phyloP scores from a whole-genome alignment of 2,797 vertebrate genomes.

The Platalea minor region DNA sequence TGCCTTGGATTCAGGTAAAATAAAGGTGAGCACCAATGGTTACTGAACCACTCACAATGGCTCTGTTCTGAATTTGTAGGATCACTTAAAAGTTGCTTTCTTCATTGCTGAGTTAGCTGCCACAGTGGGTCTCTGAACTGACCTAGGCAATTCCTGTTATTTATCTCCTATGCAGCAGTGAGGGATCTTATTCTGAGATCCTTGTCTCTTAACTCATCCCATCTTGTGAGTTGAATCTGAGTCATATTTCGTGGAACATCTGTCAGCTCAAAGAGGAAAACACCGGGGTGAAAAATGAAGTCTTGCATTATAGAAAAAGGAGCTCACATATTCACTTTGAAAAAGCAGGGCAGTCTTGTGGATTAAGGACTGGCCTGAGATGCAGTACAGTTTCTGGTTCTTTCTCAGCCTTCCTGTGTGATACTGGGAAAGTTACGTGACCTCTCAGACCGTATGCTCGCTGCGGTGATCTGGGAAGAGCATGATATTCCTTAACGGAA shows the following conservation, averaged over 20 bases:
- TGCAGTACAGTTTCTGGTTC: not conserved
- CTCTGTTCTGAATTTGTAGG: not conserved
- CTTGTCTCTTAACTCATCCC: not conserved
- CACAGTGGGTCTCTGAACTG: not conserved
- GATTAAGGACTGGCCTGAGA: not conserved
- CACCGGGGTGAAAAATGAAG: not conserved
- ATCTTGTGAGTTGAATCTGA: not conserved
- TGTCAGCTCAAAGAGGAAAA: not conserved
- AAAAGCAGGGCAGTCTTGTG: not conserved
- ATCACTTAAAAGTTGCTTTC: not conserved
- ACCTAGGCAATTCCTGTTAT: not conserved
- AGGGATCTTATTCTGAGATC: not conserved
- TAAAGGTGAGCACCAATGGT: not conserved
- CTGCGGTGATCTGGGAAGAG: not conserved
- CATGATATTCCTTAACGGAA: not conserved
- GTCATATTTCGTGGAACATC: not conserved
- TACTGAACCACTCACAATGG: not conserved
- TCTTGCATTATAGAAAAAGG: not conserved
- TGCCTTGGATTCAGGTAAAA: not conserved
- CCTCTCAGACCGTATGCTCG: fast-evolving
- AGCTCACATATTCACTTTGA: not conserved
- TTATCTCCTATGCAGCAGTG: not conserved
- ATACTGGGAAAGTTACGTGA: not conserved
- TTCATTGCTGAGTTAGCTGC: not conserved
- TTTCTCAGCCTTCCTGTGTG: not conserved